Base-by-base conservation (phyloP, 2,888 invertebrate species). In the Rugalucina vietnamica region DNA sequence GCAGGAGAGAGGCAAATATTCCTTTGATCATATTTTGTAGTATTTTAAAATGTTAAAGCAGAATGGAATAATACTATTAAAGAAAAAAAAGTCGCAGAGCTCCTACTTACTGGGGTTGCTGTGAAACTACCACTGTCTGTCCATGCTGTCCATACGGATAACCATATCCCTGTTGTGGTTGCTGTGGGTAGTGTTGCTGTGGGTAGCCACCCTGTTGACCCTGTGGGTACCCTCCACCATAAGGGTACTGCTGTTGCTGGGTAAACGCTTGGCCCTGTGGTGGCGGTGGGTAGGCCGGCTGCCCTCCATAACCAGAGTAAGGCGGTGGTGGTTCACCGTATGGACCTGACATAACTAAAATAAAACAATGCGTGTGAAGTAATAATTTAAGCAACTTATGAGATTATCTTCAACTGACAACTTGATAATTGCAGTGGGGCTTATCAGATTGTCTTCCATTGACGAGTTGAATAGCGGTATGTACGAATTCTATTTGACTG, bases 311-410 rank as follows among this genome's bases (percentile, higher is more conserved):
- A 39, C 49, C 4, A 39, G 39, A 79, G 27, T 82, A 79, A n/a
- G 75, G 82, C 14, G 76, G 84, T 18, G 75, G 77, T 4, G 86
- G 81, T 43, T 86, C 86, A 3, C 86, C 86, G 79, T 83, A 86
- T 21, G 81, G 71, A 12, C 77, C 72, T 39, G 85, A 79, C 85
- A 85, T 85, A 34, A 39, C 81, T 85, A 76, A 60, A 79, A 80
- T 18, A n/a, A 27, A 29, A 8, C n/a, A 14, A 49, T 49, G n/a
- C 50, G 50, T 49, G 14, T 18, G 50, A n/a, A n/a, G n/a, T n/a
- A n/a, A n/a, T n/a, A n/a, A n/a, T n/a, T n/a, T n/a, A n/a, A n/a
- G n/a, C n/a, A n/a, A n/a, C n/a, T n/a, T n/a, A n/a, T n/a, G n/a
- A n/a, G n/a, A n/a, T n/a, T n/a, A n/a, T n/a, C n/a, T n/a, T n/a